Percentiles rank a stretch among this genome's conserved stretches.
These are phyloP conservation scores for Scortum barcoo DNA, from an alignment of 2,113 vertebrate genomes.

Conservation along the genomic window DNA sequence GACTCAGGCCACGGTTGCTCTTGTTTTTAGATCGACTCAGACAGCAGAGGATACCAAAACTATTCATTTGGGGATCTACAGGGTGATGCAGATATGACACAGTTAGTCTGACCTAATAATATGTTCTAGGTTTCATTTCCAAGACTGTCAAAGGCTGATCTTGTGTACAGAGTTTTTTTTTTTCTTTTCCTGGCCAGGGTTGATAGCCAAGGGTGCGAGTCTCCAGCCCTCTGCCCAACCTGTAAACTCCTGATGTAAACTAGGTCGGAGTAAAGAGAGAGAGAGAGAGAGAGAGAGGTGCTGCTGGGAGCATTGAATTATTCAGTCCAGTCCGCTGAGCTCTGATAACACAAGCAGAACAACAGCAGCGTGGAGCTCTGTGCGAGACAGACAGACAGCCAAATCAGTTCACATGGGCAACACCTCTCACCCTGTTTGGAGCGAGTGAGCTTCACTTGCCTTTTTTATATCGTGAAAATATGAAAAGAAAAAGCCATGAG, in stretches of 20 bases:
- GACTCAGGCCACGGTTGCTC: not conserved
- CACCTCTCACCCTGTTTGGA: not conserved
- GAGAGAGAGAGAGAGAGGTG: constrained; percentile 37
- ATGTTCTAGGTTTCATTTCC: constrained; percentile 5
- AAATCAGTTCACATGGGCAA: constrained; percentile 39
- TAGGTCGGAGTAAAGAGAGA: constrained; percentile 62
- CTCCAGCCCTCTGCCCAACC: constrained; percentile 42
- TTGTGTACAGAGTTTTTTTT: constrained; percentile 14
- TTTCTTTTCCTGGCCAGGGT: constrained; percentile 2
- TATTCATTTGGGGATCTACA: not conserved
- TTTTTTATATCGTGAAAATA: not conserved
- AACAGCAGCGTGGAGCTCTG: constrained; percentile 60
- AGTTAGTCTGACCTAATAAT: constrained; percentile 4
- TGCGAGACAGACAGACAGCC: constrained; percentile 41
- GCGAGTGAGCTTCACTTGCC: not conserved
- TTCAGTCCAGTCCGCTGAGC: constrained; percentile 73
- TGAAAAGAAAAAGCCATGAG: constrained; percentile 6
- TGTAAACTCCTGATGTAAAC: constrained; percentile 71
- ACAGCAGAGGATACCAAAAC: not conserved
- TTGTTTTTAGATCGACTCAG: constrained; percentile 8
- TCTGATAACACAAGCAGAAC: constrained; percentile 73
- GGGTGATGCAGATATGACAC: not conserved
- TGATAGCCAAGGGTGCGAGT: constrained; percentile 31
- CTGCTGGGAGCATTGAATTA: constrained; percentile 78
- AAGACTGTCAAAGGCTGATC: constrained; percentile 16